These are phyloP conservation scores for Hydrochoerus hydrochaeris DNA, from an alignment of 2,113 vertebrate species.

Conservation along the genomic window DNA sequence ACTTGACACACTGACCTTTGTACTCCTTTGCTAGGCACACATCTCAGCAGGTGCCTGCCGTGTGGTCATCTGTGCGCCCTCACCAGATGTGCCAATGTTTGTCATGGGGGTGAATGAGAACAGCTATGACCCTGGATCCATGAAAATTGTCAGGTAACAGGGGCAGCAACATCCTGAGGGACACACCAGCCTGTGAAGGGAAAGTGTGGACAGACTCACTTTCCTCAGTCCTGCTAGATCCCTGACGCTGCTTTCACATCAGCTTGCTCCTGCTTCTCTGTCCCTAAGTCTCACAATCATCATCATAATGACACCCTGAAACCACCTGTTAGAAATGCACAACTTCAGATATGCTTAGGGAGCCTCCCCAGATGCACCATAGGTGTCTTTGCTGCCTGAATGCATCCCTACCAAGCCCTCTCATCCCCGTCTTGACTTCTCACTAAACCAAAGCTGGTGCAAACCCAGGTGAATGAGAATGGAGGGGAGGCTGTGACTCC, in stretches of 20 bases:
- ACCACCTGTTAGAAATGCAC: background rate
- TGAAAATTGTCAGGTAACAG: conserved; percentile 91
- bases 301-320: background rate
- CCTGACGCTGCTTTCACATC: background rate
- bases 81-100: conserved; percentile 93
- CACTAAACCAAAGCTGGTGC: background rate
- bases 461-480: background rate
- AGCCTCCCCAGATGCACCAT: background rate
- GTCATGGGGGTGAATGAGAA: conserved; percentile 95
- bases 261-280: background rate
- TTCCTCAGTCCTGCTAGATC: too few relatives aligned
- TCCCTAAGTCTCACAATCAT: background rate
- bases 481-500: background rate
- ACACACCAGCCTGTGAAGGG: background rate
- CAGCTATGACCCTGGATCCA: conserved; percentile 89
- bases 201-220: background rate
- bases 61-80: conserved; percentile 92
- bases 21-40: conserved; percentile 84
- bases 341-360: background rate
- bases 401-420: background rate
- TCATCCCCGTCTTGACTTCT: background rate
- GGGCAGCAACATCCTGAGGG: background rate
- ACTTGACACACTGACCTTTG: background rate
- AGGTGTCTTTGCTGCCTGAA: background rate
- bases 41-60: conserved; percentile 89